phyloP scores from a whole-genome alignment of 37 sponge, comb jelly and placozoan genomes.

The Dysidea cf. avara region DNA sequence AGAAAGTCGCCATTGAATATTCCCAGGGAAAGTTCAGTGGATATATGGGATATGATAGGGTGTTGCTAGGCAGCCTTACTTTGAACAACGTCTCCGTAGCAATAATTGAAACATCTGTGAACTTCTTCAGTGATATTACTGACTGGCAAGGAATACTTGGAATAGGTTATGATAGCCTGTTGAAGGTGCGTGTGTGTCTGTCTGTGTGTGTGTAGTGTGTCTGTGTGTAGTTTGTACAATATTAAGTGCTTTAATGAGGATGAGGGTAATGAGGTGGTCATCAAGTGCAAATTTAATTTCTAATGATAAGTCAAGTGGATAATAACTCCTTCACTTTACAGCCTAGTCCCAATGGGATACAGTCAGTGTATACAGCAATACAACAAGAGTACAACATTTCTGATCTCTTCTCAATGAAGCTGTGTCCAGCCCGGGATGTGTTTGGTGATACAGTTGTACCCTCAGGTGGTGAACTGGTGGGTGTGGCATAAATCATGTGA shows the following conservation, averaged over 20 bases:
- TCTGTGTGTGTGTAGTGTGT: too few species aligned
- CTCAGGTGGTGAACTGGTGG: conserved; percentile 13
- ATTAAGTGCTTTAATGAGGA: too few species aligned
- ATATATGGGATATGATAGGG: conserved; percentile 5
- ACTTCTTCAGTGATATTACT: conserved; percentile 36
- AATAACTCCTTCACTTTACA: not conserved
- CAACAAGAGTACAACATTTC: too few species aligned
- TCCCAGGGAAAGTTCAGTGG: conserved; percentile 46
- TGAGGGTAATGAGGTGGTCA: too few species aligned
- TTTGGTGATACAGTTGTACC: not conserved
- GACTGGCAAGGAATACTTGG: conserved; percentile 57
- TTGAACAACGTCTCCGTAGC: conserved; percentile 5
- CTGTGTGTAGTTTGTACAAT: too few species aligned
- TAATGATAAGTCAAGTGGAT: too few species aligned
- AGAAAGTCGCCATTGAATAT: conserved; percentile 35
- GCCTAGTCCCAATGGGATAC: conserved; percentile 27
- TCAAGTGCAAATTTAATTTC: too few species aligned
- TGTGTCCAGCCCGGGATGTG: conserved; percentile 36
- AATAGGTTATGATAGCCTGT: conserved; percentile 41
- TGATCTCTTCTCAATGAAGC: conserved; percentile 28
- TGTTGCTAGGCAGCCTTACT: not conserved
- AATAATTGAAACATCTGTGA: conserved; percentile 9
- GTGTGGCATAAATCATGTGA: too few species aligned
- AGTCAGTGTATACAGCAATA: not conserved
- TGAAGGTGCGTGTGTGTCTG: too few species aligned